phyloP scores from a whole-genome alignment of 2,113 vertebrate species.

The Aegotheles bennettii region DNA sequence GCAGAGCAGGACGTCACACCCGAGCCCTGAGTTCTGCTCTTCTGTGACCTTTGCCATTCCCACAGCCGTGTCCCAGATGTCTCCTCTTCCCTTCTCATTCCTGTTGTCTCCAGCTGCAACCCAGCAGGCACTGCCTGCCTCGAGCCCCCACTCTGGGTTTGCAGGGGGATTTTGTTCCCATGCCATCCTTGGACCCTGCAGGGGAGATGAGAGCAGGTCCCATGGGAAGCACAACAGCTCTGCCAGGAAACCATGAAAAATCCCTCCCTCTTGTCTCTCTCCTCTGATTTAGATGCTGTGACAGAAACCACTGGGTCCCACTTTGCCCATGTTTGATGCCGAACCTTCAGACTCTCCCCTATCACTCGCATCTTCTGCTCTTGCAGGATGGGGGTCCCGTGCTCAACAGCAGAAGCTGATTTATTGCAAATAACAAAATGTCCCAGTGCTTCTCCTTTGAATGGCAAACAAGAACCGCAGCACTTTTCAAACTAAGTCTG shows the following conservation, averaged over 20 bases:
- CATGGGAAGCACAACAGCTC: not conserved
- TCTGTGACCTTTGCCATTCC: not conserved
- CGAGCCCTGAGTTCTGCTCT: not conserved
- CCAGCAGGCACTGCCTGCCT: not conserved
- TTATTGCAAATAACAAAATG: no score
- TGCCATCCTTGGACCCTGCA: no score
- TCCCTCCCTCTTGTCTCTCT: not conserved
- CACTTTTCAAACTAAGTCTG: no score
- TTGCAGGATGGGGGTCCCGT: no score
- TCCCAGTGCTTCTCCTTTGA: no score
- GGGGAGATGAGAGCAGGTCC: not conserved
- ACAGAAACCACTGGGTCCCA: no score
- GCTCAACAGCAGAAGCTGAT: no score
- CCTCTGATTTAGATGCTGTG: no score
- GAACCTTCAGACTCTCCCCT: no score
- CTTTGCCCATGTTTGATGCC: no score
- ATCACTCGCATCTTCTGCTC: no score
- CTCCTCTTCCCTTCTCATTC: not conserved
- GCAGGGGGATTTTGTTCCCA: not conserved
- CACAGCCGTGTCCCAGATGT: not conserved
- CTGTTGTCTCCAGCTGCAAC: not conserved
- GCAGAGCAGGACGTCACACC: not conserved
- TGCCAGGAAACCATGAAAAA: not conserved
- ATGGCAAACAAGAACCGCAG: no score
- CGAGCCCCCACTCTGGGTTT: fast-evolving